Evolutionary conservation across 2,113 vertebrate species (phyloP).

Genomic region (Carassius carassius): DNA sequence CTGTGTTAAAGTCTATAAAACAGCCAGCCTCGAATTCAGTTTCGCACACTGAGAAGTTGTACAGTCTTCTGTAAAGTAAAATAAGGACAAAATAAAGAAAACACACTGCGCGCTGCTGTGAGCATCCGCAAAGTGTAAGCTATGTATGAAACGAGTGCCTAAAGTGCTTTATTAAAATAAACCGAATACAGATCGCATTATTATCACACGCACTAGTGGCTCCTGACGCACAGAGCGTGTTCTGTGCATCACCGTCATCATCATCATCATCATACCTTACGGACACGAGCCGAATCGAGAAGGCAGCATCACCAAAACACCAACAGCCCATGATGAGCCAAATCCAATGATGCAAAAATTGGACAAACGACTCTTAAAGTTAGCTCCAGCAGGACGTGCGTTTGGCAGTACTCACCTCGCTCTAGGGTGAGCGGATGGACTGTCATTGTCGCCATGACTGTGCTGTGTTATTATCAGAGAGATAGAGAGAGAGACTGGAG

Average conservation of each 20-base stretch:
- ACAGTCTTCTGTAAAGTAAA: background rate
- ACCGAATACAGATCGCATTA: background rate
- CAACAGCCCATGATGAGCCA: background rate
- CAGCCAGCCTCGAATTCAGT: background rate
- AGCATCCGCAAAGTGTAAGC: background rate
- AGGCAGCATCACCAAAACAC: slow-evolving; percentile 22
- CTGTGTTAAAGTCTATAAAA: background rate
- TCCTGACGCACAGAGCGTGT: background rate
- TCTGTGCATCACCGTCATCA: background rate
- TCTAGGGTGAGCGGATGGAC: slow-evolving; percentile 94
- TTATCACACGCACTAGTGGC: slow-evolving; percentile 10
- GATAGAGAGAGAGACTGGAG: slow-evolving; percentile 6
- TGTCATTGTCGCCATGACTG: slow-evolving; percentile 89
- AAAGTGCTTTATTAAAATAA: slow-evolving; percentile 7
- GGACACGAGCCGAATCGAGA: background rate
- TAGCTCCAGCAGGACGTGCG: background rate
- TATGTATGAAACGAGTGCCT: background rate
- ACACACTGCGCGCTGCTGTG: background rate
- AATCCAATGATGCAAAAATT: background rate
- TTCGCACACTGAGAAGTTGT: background rate
- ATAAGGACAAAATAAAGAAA: background rate
- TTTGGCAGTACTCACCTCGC: slow-evolving; percentile 84
- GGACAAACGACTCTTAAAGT: background rate
- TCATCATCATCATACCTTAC: background rate
- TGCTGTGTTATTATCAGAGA: slow-evolving; percentile 72